Evolutionary conservation across 2,888 invertebrate species (phyloP).

Genomic region (Isotomurus palustris): DNA sequence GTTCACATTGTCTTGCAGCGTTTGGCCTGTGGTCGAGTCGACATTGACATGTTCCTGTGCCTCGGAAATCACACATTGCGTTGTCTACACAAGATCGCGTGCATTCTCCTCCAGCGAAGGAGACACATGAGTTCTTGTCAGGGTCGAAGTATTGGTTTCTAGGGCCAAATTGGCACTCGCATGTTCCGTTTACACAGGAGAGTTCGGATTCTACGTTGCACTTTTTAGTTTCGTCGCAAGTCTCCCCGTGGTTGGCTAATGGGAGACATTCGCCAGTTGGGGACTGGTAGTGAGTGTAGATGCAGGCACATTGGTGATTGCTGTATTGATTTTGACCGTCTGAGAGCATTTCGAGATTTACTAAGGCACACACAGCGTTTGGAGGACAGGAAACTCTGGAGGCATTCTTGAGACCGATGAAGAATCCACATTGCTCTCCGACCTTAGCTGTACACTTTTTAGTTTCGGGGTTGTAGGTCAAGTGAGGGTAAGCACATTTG

Average conservation of each 20-base stretch:
- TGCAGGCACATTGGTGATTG: slow-evolving; percentile 20
- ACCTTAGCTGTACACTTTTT: slow-evolving; percentile 19
- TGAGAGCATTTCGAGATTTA: slow-evolving; percentile 19
- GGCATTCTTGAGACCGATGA: slow-evolving; percentile 23
- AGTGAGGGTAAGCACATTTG: slow-evolving; percentile 20
- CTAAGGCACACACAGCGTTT: slow-evolving; percentile 22
- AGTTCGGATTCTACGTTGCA: slow-evolving; percentile 27
- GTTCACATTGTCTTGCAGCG: slow-evolving; percentile 11
- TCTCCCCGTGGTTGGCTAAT: slow-evolving; percentile 17
- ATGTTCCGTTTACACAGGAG: slow-evolving; percentile 11
- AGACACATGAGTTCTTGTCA: slow-evolving; percentile 21
- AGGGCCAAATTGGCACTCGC: slow-evolving; percentile 24
- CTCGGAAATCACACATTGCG: slow-evolving; percentile 21
- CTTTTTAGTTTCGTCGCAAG: slow-evolving; percentile 16
- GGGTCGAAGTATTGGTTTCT: slow-evolving; percentile 27
- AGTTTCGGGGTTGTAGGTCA: slow-evolving; percentile 11
- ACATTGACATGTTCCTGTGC: slow-evolving; percentile 25
- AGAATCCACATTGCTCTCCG: slow-evolving; percentile 26
- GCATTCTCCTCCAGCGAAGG: slow-evolving; percentile 29
- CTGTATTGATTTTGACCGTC: slow-evolving; percentile 24
- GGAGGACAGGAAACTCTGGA: slow-evolving; percentile 26
- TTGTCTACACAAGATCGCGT: slow-evolving; percentile 25
- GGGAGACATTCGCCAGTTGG: slow-evolving; percentile 18
- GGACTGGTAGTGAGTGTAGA: slow-evolving; percentile 18
- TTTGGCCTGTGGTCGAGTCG: slow-evolving; percentile 17